A percentile compares a stretch with the other conserved stretches of the same genome.
phyloP scores from a whole-genome alignment of 1,140 invertebrate genomes.

The Arion vulgaris region DNA sequence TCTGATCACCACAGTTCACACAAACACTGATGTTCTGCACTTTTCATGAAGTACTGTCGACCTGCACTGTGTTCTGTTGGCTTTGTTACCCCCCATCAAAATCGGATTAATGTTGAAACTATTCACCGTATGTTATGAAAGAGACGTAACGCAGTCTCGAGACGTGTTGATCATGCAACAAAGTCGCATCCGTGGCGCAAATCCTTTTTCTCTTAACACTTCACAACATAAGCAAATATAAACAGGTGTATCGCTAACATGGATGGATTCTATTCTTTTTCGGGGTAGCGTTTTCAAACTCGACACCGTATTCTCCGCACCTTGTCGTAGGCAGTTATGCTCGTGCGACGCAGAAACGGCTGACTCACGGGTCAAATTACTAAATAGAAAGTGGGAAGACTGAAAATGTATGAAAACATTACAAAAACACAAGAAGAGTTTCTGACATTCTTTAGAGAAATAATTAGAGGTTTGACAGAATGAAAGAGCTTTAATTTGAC shows the following conservation, averaged over 20 bases:
- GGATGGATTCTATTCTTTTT: neutral
- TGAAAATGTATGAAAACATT: neutral
- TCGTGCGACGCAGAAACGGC: neutral
- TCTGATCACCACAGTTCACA: neutral
- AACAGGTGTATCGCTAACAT: neutral
- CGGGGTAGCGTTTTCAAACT: neutral
- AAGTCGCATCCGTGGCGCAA: neutral
- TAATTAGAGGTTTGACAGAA: no score
- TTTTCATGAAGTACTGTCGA: neutral
- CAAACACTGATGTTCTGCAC: neutral
- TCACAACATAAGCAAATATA: constrained; percentile 1
- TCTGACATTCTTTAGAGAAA: no score
- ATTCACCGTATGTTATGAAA: neutral
- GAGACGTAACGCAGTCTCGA: neutral
- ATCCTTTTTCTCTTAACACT: neutral
- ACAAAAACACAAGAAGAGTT: neutral
- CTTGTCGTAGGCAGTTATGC: neutral
- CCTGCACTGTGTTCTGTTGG: neutral
- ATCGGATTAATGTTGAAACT: neutral
- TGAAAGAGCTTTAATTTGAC: no score
- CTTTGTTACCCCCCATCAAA: neutral
- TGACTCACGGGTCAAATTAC: neutral
- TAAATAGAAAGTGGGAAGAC: neutral
- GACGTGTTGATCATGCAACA: neutral
- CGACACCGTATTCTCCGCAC: neutral